Percentiles rank a stretch among this genome's conserved stretches.
Conservation (phyloP, 2,888 invertebrate species). For the Galeruca laticollis region DNA sequence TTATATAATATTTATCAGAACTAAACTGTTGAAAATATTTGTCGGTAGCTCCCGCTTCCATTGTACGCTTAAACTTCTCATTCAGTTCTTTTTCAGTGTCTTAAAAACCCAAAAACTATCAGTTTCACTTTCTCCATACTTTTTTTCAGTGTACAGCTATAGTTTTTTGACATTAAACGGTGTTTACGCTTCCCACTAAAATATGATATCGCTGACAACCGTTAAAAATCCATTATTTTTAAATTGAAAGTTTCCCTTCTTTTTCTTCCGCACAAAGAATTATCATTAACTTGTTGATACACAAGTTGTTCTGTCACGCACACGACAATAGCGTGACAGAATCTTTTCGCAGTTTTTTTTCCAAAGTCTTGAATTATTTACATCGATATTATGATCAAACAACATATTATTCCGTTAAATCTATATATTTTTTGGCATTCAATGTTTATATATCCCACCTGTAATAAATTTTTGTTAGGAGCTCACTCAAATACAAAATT, state of each 20-base stretch:
- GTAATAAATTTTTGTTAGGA: too few relatives aligned
- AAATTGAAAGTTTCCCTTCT: slow-evolving; percentile 14
- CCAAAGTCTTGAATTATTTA: not conserved
- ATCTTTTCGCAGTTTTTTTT: not conserved
- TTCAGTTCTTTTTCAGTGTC: too few relatives aligned
- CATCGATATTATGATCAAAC: not conserved
- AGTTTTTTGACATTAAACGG: not conserved
- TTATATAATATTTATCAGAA: too few relatives aligned
- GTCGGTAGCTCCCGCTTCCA: too few relatives aligned
- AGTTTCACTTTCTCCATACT: not conserved
- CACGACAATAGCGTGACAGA: slow-evolving; percentile 11
- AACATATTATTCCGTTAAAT: too few relatives aligned
- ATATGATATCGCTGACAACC: not conserved
- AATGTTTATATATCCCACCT: too few relatives aligned
- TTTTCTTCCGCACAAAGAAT: slow-evolving; percentile 10
- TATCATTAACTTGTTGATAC: slow-evolving; percentile 28
- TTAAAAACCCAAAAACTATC: too few relatives aligned
- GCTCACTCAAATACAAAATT: too few relatives aligned
- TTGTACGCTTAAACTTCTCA: too few relatives aligned
- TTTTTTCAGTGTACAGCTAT: not conserved
- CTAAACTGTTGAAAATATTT: too few relatives aligned
- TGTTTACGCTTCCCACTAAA: not conserved
- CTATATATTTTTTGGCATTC: too few relatives aligned
- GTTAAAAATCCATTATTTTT: slow-evolving; percentile 2
- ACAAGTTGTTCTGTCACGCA: slow-evolving; percentile 20